Base-by-base conservation (phyloP, 2,888 invertebrate species). In the Camponotus fellah region DNA sequence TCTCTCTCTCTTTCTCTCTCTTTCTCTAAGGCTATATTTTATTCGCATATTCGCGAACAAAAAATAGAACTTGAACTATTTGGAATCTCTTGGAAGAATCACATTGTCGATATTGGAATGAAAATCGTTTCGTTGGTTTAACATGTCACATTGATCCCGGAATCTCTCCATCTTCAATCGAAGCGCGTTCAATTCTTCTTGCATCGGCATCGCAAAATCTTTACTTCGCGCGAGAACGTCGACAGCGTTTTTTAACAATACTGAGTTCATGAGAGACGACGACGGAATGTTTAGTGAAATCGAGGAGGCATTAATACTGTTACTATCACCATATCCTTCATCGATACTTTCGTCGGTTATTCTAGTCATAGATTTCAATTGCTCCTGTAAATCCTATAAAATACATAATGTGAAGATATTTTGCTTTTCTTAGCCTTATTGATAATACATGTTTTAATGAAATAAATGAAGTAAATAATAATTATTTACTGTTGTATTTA, bases 241-340 rank as follows among this genome's bases (percentile, higher is more conserved):
- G 10, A 87, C 71, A 26, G 91, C 91, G 56, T 91, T 86, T 14
- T 85, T 86, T 21, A 93, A 83, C 77, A 93, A 89, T 88, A 85
- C 83, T 71, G 92, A 84, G 88, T 91, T 88, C 53, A 92, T 71
- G 12, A 91, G 87, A 68, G 81, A 75, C 6, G 93, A 90, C 12
- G 92, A 92, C n/a, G 92, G 91, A 53, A 93, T 81, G 83, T 91
- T 91, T 32, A 86, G 72, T 4, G 86, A 85, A 46, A 88, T 60
- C 26, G 66, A 65, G 3, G 85, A 83, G 53, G 85, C 85, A 37
- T 84, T 82, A n/a, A 85, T 91, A 64, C 91, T 90, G n/a, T 40
- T 77, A 65, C 87, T 90, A 53, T 93, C 93, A 0, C 90, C 93
- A 81, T 93, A 93, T 34, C 93, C 93, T 82, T 93, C 93, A 37